Base-by-base conservation (phyloP, 1,140 invertebrate genomes). In the Schlechtendalia chinensis region DNA sequence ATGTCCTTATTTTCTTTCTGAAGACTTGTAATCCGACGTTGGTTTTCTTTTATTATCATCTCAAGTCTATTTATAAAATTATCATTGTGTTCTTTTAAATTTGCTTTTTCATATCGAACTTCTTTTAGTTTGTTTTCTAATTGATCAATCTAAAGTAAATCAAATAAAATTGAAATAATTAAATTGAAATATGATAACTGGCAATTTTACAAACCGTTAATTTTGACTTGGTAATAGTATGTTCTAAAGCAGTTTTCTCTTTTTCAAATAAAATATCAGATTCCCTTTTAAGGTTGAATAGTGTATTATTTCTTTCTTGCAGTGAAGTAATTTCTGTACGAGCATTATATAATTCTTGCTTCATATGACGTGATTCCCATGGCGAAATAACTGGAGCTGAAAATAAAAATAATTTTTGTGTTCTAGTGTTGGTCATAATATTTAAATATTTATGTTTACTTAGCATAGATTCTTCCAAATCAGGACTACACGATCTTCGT, bases 181-280 rank as follows among this genome's bases (percentile, higher is more conserved):
- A 71, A 67, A 4, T 45, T 50, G 47, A 74, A 72, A 29, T 11
- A 27, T 27, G 29, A 53, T 4, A 8, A 29, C 27, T 10, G 8
- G 22, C 14, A 50, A 17, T 59, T 17, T 24, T 77, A 24, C 39
- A 74, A 71, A 71, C 47, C 39, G 29, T 59, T 54, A 75, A 47
- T 32, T 77, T 54, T 79, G n/a, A 58, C 17, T 39, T 45, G 16
- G 72, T 74, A 0, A 81, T 53, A 29, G 45, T 67, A 6, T 79
- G 32, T 79, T 77, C 71, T 45, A 81, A 47, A 12, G 72, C 88
- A 6, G 86, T 83, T n/a, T 88, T 89, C 84, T 91, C 90, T 82
- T 88, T 88, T 82, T 91, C 89, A 84, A 89, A 91, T 27, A 90
- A 82, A 10, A 90, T 86, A 82, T 90, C 87, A 84, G 89, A 89